Base-by-base conservation (phyloP, 2,113 vertebrate species). In the Ochotona princeps region DNA sequence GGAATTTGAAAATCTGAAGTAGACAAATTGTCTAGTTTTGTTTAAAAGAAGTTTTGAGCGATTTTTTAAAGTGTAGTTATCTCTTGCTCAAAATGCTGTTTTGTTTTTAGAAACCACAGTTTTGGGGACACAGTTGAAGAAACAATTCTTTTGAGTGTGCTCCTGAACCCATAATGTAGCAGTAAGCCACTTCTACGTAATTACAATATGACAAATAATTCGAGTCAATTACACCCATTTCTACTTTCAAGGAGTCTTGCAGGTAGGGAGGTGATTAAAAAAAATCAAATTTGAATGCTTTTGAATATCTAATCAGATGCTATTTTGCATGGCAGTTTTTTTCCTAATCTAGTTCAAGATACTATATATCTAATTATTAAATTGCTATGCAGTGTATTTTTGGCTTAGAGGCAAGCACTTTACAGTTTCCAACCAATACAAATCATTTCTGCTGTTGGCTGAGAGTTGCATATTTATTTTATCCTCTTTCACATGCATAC, bases 231-330 rank as follows among this genome's bases (percentile, higher is more conserved):
- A 9, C 0, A 21, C n/a, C 11, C 9, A 30, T 54, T 76, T 88
- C 67, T 2, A 35, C 26, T 63, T 73, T 79, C 35, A 49, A 32
- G 17, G 54, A 84, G 70, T 26, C 70, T 81, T 18, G 51, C 60
- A 49, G 30, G 25, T 54, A 78, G 21, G 47, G 60, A 73, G 30
- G 66, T 73, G 73, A 51, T 5, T 73, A 32, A 44, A 44, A 44
- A 83, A 70, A 65, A 54, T n/a, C 74, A 91, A 67, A 23, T 86
- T 72, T 38, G 5, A 8, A 12, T 78, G 18, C 44, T 92, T 94
- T 32, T 69, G 38, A 96, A 89, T 83, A 73, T 63, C 74, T 89
- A 74, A 83, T 91, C 69, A 92, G 70, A 60, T 35, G 26, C 54
- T 87, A 26, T 83, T 85, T 91, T 63, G 4, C 38, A 90, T 84